These are phyloP conservation scores for Auanema sp. DNA, from an alignment of 2,888 invertebrate genomes.

Conservation along the genomic window DNA sequence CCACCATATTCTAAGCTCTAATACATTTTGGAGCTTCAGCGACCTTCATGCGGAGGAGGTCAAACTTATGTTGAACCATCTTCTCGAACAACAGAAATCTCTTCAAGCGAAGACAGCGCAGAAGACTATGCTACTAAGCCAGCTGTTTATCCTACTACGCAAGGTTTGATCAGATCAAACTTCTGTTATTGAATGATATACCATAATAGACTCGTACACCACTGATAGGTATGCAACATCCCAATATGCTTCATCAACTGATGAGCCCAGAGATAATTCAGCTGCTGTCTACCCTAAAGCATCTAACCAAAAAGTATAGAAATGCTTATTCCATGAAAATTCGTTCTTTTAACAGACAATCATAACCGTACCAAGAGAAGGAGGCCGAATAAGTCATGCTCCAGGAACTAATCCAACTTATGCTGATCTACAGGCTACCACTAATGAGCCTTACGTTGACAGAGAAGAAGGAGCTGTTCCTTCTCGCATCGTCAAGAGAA, in stretches of 20 bases:
- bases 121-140: conserved; percentile 39
- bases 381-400: background rate
- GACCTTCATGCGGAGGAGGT: conserved; percentile 28
- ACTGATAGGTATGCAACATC: conserved; percentile 19
- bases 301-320: too few species aligned
- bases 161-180: too few species aligned
- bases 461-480: conserved; percentile 21
- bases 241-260: conserved; percentile 27
- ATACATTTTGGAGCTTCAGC: conserved; percentile 22
- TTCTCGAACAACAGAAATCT: conserved; percentile 33
- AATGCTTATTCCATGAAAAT: too few species aligned
- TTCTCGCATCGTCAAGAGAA: conserved; percentile 9
- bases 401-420: conserved; percentile 23
- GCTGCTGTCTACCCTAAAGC: too few species aligned
- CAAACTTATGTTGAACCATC: conserved; percentile 42
- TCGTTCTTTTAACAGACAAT: too few species aligned
- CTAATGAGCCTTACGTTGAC: conserved; percentile 23
- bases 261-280: conserved; percentile 19
- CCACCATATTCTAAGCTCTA: background rate
- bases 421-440: conserved; percentile 26
- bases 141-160: conserved; percentile 19
- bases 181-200: conserved; percentile 7
- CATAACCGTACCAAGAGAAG: too few species aligned
- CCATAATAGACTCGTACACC: conserved; percentile 11
- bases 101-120: conserved; percentile 24